Percentiles rank a stretch among this genome's conserved stretches.
Conservation (phyloP, 2,113 vertebrate genomes). For the Sinocyclocheilus grahami region DNA sequence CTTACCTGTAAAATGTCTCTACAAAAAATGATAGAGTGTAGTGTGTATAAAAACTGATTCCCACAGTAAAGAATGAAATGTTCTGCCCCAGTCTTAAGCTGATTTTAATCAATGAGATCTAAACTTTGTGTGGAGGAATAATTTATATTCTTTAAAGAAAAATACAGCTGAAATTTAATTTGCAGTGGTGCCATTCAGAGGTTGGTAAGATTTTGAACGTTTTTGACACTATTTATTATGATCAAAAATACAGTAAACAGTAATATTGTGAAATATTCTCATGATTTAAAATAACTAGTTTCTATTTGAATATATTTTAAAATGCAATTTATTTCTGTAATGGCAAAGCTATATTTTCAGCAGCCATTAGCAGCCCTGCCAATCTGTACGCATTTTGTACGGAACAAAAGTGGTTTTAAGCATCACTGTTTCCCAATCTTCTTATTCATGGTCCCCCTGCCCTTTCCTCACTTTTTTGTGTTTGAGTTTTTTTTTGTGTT, state of each 20-base stretch:
- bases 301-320: not conserved
- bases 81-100: not conserved
- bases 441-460: not conserved
- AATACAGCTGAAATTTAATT: not conserved
- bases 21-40: not conserved
- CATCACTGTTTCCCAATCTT: not conserved
- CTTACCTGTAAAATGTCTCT: not conserved
- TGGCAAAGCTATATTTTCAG: too few relatives aligned
- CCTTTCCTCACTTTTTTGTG: not conserved
- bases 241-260: not conserved
- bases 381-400: too few relatives aligned
- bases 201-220: not conserved
- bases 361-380: too few relatives aligned
- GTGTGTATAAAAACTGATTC: not conserved
- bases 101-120: not conserved
- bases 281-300: not conserved
- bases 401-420: constrained; percentile 9
- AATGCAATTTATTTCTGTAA: not conserved
- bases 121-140: not conserved
- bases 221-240: not conserved
- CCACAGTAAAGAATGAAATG: not conserved
- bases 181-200: not conserved
- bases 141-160: not conserved
- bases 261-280: not conserved
- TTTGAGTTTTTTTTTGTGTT: not conserved